Conservation (phyloP, 2,888 invertebrate genomes). For the Nephrotoma appendiculata region DNA sequence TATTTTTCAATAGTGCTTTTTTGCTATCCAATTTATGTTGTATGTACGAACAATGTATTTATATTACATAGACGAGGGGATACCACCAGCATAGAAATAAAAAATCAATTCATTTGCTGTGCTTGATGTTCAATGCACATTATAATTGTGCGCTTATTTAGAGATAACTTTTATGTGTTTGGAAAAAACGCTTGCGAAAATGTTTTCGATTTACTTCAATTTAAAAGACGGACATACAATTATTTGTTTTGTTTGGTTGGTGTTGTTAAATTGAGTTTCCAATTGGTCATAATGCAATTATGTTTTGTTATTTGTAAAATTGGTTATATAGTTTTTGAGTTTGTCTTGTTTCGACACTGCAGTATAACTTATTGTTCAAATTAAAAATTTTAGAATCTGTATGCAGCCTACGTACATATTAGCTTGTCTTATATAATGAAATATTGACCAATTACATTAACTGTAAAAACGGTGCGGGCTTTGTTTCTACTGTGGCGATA, state of each 20-base stretch:
- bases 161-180: background rate
- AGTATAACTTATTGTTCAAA: background rate
- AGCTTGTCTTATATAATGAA: too few species aligned
- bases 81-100: background rate
- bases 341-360: background rate
- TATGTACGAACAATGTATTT: background rate
- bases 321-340: background rate
- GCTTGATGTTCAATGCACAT: background rate
- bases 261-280: background rate
- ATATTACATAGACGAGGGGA: background rate
- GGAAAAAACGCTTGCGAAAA: background rate
- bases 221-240: background rate
- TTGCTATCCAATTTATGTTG: background rate
- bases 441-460: too few species aligned
- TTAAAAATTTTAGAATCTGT: too few species aligned
- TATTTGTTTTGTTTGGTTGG: background rate
- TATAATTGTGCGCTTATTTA: background rate
- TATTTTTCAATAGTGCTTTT: background rate
- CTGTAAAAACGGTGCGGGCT: too few species aligned
- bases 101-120: background rate
- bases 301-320: background rate
- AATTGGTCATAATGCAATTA: background rate
- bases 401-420: too few species aligned
- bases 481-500: too few species aligned
- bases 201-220: background rate